Evolutionary conservation across 2,888 invertebrate genomes (phyloP).

Genomic region (Mechanitis mazaeus): DNA sequence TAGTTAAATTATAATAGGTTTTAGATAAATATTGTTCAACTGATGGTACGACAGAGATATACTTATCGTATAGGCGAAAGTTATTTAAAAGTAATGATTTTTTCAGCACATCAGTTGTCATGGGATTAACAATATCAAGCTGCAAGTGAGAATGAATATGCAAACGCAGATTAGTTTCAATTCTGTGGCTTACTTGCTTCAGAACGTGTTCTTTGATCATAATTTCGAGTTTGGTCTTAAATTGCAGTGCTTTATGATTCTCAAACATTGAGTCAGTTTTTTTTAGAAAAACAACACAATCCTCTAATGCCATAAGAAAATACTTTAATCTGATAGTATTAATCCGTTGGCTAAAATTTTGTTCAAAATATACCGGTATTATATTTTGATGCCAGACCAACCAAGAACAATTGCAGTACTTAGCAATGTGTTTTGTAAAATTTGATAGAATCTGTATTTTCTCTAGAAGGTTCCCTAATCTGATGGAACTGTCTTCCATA

Average conservation of each 20-base stretch:
- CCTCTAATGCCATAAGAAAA: conserved; percentile 66
- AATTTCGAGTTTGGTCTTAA: conserved; percentile 52
- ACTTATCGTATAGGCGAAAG: conserved; percentile 72
- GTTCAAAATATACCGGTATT: conserved; percentile 85
- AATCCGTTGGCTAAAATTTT: conserved; percentile 80
- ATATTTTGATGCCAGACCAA: conserved; percentile 89
- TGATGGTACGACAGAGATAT: conserved; percentile 79
- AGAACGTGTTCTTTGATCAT: conserved; percentile 77
- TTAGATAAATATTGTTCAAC: conserved; percentile 95
- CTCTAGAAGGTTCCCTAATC: conserved; percentile 78
- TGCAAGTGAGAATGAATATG: conserved; percentile 95
- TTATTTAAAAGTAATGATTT: conserved; percentile 78
- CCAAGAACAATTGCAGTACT: conserved; percentile 84
- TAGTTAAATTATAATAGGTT: conserved; percentile 97
- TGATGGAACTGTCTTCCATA: conserved; percentile 79
- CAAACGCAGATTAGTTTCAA: conserved; percentile 94
- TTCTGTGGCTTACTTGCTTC: conserved; percentile 86
- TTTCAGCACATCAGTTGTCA: conserved; percentile 81
- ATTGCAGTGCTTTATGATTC: conserved; percentile 46
- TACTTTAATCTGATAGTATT: conserved; percentile 79
- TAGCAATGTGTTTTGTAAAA: conserved; percentile 75
- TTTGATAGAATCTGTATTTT: conserved; percentile 80
- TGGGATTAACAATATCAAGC: conserved; percentile 83
- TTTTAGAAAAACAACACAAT: conserved; percentile 55
- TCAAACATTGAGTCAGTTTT: conserved; percentile 53